Percentiles rank a stretch among this genome's conserved stretches.
These are phyloP conservation scores for Sinohyriopsis cumingii DNA, from an alignment of 2,888 invertebrate genomes.

Conservation along the genomic window DNA sequence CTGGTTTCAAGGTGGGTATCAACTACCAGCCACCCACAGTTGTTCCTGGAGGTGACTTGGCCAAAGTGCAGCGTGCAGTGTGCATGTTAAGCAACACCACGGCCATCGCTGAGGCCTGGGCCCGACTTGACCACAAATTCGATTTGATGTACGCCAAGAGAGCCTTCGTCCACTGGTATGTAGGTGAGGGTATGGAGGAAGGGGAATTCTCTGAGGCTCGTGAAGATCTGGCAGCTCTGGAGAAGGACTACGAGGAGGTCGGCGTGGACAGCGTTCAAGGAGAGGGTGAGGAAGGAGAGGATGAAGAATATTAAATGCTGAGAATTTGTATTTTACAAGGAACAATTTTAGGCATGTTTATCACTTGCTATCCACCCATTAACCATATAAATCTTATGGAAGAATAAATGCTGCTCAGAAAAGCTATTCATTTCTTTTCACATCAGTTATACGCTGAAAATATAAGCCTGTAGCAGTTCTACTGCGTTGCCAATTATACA, in stretches of 20 bases:
- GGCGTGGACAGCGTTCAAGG: constrained; percentile 19
- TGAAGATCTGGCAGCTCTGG: constrained; percentile 62
- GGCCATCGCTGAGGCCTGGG: constrained; percentile 74
- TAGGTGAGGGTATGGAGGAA: constrained; percentile 72
- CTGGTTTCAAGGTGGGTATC: constrained; percentile 32
- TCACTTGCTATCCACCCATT: too few relatives aligned
- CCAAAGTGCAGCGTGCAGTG: constrained; percentile 73
- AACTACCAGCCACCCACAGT: constrained; percentile 33
- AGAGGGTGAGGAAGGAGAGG: constrained; percentile 5
- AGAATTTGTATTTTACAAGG: too few relatives aligned
- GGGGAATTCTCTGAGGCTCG: constrained; percentile 61
- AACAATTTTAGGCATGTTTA: too few relatives aligned
- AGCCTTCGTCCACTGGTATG: constrained; percentile 71
- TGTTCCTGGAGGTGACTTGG: constrained; percentile 83
- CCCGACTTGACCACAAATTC: constrained; percentile 70
- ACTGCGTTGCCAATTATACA: too few relatives aligned
- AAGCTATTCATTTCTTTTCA: too few relatives aligned
- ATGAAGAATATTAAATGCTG: too few relatives aligned
- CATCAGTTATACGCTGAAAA: too few relatives aligned
- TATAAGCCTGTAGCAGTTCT: too few relatives aligned
- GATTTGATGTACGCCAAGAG: constrained; percentile 65
- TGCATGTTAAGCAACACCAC: constrained; percentile 74
- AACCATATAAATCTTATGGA: too few relatives aligned
- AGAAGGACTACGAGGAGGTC: constrained; percentile 51
- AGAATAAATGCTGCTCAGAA: too few relatives aligned